Evolutionary conservation across 53 echinoderm and acorn worm genomes (phyloP).

Genomic region (Pentamera pediparva): DNA sequence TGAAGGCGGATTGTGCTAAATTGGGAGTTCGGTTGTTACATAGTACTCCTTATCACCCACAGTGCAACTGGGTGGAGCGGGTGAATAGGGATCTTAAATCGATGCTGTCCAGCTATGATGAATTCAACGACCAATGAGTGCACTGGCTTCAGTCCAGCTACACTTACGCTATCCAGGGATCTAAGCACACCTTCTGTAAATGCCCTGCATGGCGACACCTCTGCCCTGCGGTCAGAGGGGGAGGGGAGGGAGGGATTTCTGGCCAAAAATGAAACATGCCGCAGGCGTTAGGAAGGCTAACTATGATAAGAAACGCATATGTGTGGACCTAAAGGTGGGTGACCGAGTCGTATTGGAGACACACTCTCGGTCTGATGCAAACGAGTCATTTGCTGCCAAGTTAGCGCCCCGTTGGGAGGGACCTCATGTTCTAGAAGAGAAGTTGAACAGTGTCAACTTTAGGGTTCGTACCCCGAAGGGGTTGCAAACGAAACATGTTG

Average conservation of each 20-base stretch:
- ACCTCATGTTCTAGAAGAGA: constrained; percentile 3
- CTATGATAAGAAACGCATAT: constrained; percentile 29
- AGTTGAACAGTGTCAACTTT: constrained; percentile 15
- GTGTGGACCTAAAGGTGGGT: not conserved
- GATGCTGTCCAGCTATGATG: constrained; percentile 39
- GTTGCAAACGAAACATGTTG: not conserved
- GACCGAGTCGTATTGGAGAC: constrained; percentile 36
- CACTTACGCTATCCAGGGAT: too few relatives aligned
- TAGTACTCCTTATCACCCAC: constrained; percentile 52
- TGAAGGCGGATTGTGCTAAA: constrained; percentile 29
- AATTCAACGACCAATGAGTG: constrained; percentile 39
- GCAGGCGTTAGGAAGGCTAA: not conserved
- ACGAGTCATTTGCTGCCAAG: constrained; percentile 29
- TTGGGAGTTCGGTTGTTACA: constrained; percentile 48
- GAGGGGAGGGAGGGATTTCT: not conserved
- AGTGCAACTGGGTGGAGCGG: constrained; percentile 57
- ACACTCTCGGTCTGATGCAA: constrained; percentile 9
- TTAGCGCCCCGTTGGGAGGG: constrained; percentile 25
- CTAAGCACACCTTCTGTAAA: not conserved
- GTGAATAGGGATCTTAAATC: constrained; percentile 49
- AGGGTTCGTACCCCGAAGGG: not conserved
- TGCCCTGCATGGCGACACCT: not conserved
- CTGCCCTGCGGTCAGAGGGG: not conserved
- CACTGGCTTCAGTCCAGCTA: not conserved
- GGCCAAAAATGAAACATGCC: not conserved